Percentiles rank a stretch among this genome's conserved stretches.
These are phyloP conservation scores for Oreotragus oreotragus DNA, from an alignment of 2,113 vertebrate species.

Conservation along the genomic window DNA sequence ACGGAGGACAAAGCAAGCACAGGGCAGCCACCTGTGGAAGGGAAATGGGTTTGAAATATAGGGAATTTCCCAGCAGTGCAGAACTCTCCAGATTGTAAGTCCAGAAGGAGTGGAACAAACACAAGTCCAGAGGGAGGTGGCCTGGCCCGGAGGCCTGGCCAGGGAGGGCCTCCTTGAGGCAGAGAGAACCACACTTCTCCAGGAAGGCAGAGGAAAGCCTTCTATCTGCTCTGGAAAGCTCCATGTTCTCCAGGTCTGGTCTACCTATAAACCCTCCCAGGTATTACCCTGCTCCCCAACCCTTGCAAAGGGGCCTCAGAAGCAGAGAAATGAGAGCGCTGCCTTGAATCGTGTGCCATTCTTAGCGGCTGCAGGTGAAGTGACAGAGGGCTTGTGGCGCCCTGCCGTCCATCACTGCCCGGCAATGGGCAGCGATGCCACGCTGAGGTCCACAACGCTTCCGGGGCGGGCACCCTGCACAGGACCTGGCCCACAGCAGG, in stretches of 20 bases:
- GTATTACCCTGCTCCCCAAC: rapidly evolving
- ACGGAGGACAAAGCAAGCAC: background rate
- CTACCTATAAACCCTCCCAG: background rate
- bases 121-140: background rate
- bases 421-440: rapidly evolving
- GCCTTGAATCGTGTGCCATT: rapidly evolving
- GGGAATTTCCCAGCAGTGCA: constrained; percentile 23
- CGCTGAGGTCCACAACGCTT: background rate
- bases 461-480: background rate
- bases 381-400: rapidly evolving
- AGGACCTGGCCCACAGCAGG: background rate
- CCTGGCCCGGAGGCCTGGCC: no score
- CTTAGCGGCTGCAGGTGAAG: background rate
- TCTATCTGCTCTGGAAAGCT: rapidly evolving
- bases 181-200: rapidly evolving
- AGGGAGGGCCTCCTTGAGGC: rapidly evolving
- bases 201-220: background rate
- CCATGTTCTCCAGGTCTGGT: rapidly evolving
- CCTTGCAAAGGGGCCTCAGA: background rate
- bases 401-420: rapidly evolving
- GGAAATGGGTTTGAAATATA: constrained; percentile 28
- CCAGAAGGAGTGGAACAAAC: background rate
- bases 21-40: background rate
- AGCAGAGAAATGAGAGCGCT: background rate
- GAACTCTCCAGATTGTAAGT: background rate